phyloP scores from a whole-genome alignment of 2,888 invertebrate genomes.

The Falcaria lacertinaria region DNA sequence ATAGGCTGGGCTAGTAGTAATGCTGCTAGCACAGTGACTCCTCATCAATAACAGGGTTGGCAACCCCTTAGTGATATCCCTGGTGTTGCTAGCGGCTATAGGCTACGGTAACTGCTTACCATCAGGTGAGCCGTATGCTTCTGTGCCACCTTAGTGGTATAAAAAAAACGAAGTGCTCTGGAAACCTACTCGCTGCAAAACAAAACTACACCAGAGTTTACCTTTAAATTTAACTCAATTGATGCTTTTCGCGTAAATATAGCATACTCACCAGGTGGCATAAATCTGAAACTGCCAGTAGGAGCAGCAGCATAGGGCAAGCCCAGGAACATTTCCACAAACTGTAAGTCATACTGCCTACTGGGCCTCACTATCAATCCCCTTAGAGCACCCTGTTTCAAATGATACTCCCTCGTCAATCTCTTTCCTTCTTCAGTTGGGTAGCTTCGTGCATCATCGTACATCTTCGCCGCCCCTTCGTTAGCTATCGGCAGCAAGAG shows the following conservation, averaged over 20 bases:
- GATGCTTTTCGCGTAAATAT: not conserved
- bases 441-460: conserved; percentile 51
- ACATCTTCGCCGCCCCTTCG: conserved; percentile 55
- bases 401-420: conserved; percentile 80
- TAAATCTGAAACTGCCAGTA: conserved; percentile 86
- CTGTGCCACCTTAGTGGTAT: too few species aligned
- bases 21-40: too few species aligned
- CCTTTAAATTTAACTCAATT: not conserved
- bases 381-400: conserved; percentile 84
- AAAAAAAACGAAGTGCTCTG: too few species aligned
- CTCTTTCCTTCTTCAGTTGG: conserved; percentile 56
- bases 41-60: too few species aligned
- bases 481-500: conserved; percentile 65
- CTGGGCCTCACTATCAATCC: conserved; percentile 84
- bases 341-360: conserved; percentile 80
- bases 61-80: too few species aligned
- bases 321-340: conserved; percentile 87
- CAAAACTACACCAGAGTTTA: too few species aligned
- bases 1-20: too few species aligned
- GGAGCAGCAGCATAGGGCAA: conserved; percentile 92
- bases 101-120: too few species aligned
- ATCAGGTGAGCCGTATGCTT: too few species aligned
- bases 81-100: too few species aligned
- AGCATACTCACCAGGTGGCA: conserved; percentile 84
- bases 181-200: too few species aligned